Evolutionary conservation across 2,797 vertebrate genomes (phyloP).

Genomic region (Peromyscus attwateri): DNA sequence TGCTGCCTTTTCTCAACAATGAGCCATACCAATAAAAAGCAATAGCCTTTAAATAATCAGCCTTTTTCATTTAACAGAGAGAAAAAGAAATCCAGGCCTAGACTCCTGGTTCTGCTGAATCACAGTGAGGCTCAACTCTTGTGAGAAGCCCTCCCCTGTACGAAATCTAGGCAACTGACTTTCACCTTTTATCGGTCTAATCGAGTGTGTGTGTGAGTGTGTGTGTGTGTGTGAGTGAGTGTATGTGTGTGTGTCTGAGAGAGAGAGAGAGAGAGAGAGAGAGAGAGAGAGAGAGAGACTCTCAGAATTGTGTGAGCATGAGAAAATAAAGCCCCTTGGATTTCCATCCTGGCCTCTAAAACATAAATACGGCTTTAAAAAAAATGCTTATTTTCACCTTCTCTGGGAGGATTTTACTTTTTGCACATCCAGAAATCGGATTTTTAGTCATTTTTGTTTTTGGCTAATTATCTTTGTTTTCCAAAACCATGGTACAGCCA

Average conservation of each 20-base stretch:
- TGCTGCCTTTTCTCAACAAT: conserved; percentile 66
- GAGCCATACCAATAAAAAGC: conserved; percentile 59
- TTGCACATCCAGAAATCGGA: neutral
- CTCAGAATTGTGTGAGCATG: neutral
- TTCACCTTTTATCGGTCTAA: conserved; percentile 1
- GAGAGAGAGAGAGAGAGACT: neutral
- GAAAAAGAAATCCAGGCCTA: neutral
- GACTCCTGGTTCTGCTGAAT: neutral
- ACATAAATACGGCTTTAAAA: neutral
- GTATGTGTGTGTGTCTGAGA: neutral
- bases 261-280: neutral
- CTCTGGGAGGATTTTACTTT: neutral
- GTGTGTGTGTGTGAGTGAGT: no score
- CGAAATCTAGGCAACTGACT: neutral
- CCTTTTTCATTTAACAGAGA: conserved; percentile 38
- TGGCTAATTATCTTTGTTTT: neutral
- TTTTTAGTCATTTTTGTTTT: conserved; percentile 6
- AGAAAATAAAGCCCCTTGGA: neutral
- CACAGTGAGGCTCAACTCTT: neutral
- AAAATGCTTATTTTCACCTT: neutral
- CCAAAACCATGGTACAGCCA: conserved; percentile 15
- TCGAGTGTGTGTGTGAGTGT: neutral
- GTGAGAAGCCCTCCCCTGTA: conserved; percentile 7
- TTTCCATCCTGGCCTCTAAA: neutral
- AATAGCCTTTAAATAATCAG: conserved; percentile 49